Evolutionary conservation across 2,797 vertebrate species (phyloP).

Genomic region (Molossus alvarezi): DNA sequence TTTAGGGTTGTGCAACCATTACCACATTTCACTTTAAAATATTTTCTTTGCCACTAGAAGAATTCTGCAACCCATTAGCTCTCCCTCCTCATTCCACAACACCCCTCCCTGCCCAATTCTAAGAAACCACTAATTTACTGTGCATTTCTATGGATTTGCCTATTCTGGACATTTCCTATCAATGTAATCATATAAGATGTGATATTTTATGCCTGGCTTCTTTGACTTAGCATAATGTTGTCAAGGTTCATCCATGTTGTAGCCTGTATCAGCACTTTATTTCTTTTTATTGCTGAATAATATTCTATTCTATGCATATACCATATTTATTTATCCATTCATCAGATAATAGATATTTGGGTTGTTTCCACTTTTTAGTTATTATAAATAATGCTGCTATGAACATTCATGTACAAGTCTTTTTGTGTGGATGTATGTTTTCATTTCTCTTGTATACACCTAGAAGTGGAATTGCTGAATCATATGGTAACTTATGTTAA

Average conservation of each 20-base stretch:
- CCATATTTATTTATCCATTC: slow-evolving; percentile 26
- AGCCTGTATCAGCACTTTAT: not conserved
- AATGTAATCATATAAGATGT: slow-evolving; percentile 12
- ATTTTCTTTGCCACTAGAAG: slow-evolving; percentile 8
- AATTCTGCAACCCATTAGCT: not conserved
- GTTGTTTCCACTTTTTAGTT: not conserved
- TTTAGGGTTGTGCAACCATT: not conserved
- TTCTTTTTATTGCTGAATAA: slow-evolving; percentile 42
- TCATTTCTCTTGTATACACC: not conserved
- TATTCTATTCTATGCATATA: not conserved
- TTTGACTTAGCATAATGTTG: slow-evolving; percentile 11
- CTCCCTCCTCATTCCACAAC: not conserved
- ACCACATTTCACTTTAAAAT: slow-evolving; percentile 15
- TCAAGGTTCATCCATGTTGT: not conserved
- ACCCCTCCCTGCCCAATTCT: not conserved
- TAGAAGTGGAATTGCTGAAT: not conserved
- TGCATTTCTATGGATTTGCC: not conserved
- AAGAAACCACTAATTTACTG: not conserved
- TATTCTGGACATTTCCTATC: slow-evolving; percentile 15
- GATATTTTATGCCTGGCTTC: slow-evolving; percentile 16
- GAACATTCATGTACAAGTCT: not conserved
- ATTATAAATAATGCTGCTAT: slow-evolving; percentile 41
- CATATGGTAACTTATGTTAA: not conserved
- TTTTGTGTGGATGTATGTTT: not conserved
- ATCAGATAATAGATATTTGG: not conserved